phyloP scores from a whole-genome alignment of 1,140 invertebrate species.

The Laupala kohalensis region DNA sequence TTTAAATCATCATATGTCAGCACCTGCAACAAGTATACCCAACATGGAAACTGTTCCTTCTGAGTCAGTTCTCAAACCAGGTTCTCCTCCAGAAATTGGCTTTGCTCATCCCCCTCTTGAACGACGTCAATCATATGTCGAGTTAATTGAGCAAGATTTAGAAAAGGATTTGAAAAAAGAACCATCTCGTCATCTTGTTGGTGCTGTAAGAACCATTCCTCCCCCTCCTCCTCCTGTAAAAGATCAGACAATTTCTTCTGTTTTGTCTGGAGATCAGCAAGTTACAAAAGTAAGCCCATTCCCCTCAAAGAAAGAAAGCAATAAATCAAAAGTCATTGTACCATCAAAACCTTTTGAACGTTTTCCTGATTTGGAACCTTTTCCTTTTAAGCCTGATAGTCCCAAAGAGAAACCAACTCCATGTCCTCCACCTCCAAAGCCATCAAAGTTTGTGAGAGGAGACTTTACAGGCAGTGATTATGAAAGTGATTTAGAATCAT shows the following conservation, averaged over 20 bases:
- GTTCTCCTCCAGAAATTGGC: constrained; percentile 48
- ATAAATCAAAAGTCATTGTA: not conserved
- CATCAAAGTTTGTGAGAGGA: constrained; percentile 46
- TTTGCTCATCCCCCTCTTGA: constrained; percentile 34
- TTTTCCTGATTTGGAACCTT: constrained; percentile 35
- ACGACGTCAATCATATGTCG: constrained; percentile 37
- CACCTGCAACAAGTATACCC: constrained; percentile 9
- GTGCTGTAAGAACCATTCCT: constrained; percentile 35
- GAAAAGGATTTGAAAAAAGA: constrained; percentile 38
- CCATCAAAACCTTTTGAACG: constrained; percentile 26
- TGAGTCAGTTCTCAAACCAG: constrained; percentile 35
- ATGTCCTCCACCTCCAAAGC: constrained; percentile 35
- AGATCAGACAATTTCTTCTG: no score
- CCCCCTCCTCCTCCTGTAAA: constrained; percentile 26
- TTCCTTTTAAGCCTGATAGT: constrained; percentile 33
- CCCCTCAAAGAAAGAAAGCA: constrained; percentile 15
- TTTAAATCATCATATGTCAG: constrained; percentile 22
- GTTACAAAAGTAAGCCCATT: no score
- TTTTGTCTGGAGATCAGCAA: no score
- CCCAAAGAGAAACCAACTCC: constrained; percentile 24
- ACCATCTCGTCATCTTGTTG: constrained; percentile 36
- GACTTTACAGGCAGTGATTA: constrained; percentile 52
- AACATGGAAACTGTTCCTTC: not conserved
- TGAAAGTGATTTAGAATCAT: constrained; percentile 50
- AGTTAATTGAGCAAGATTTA: constrained; percentile 40